Conservation (phyloP, 2,797 vertebrate species). For the Gambelia wislizenii region DNA sequence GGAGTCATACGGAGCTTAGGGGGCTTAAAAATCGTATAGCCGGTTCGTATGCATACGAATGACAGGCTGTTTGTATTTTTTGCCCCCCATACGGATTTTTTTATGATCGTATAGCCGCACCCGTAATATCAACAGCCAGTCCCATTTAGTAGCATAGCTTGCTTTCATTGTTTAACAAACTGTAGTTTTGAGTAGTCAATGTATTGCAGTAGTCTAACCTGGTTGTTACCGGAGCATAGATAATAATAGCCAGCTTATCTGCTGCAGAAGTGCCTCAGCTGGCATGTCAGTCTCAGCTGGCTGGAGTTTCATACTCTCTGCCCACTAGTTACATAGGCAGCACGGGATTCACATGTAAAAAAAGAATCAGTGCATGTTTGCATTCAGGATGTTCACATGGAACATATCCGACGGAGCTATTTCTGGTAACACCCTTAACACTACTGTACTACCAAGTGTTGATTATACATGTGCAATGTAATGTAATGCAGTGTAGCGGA, state of each 20-base stretch:
- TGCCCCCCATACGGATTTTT: no score
- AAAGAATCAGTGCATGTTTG: background rate
- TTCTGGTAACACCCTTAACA: background rate
- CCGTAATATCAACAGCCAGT: background rate
- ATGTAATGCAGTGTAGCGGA: background rate
- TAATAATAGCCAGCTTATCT: no score
- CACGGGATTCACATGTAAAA: background rate
- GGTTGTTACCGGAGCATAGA: background rate
- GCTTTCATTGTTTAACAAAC: background rate
- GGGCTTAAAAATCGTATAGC: no score
- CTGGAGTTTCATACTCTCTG: background rate
- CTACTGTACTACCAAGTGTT: background rate
- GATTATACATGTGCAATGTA: background rate
- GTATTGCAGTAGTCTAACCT: background rate
- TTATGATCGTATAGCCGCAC: no score
- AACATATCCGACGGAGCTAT: background rate
- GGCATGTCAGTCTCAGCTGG: background rate
- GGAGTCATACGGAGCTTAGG: no score
- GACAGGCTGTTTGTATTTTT: no score
- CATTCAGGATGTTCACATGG: background rate
- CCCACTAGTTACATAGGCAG: background rate
- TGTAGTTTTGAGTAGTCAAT: background rate
- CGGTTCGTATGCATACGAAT: no score
- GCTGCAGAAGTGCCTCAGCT: no score
- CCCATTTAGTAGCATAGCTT: background rate